These are phyloP conservation scores for Passer domesticus DNA, from an alignment of 2,113 vertebrate genomes.

Conservation along the genomic window DNA sequence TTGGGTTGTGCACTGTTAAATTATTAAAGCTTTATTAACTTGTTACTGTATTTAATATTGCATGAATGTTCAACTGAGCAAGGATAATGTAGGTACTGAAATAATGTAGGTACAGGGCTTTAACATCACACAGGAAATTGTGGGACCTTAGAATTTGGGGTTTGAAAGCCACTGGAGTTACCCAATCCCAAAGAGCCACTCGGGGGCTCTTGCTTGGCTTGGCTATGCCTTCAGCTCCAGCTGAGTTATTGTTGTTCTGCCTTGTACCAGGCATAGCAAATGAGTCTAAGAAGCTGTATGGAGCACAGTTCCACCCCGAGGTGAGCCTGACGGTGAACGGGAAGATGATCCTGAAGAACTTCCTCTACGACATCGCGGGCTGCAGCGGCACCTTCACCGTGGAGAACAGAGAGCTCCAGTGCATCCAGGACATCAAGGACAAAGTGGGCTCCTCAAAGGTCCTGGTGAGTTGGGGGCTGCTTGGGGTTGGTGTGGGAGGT, in stretches of 20 bases:
- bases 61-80: neutral
- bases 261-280: constrained; percentile 87
- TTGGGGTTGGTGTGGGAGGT: neutral
- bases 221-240: neutral
- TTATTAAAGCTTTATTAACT: neutral
- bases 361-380: constrained; percentile 93
- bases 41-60: neutral
- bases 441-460: constrained; percentile 94
- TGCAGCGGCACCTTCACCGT: constrained; percentile 94
- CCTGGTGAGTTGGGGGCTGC: constrained; percentile 79
- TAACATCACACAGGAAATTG: neutral
- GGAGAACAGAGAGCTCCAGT: constrained; percentile 87
- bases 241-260: neutral
- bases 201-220: neutral
- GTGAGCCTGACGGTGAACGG: constrained; percentile 95
- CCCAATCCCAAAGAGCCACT: neutral
- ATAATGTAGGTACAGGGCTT: neutral
- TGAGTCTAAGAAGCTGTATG: constrained; percentile 96
- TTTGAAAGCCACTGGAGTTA: neutral
- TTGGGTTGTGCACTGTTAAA: neutral
- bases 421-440: constrained; percentile 89
- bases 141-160: neutral
- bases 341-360: constrained; percentile 92
- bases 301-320: constrained; percentile 96
- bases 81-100: neutral